These are phyloP conservation scores for Fistularia tabacaria DNA, from an alignment of 2,797 vertebrate species.

Conservation along the genomic window DNA sequence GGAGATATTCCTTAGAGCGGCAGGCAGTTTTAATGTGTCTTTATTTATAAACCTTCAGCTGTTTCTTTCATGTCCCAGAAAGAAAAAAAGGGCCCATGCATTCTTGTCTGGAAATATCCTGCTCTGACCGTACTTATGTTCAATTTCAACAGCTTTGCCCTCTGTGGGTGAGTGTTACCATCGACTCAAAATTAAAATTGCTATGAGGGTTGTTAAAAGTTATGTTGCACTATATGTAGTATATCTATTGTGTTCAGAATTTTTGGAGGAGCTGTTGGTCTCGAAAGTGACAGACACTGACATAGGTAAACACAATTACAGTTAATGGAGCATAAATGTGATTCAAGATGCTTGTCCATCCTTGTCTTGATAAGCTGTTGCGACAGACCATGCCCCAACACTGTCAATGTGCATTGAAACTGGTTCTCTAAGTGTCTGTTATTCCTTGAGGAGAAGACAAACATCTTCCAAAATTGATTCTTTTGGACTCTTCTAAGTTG, in stretches of 20 bases:
- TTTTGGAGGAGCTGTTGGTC: too few relatives aligned
- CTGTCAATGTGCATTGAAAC: too few relatives aligned
- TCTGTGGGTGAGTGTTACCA: conserved; percentile 25
- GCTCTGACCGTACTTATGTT: conserved; percentile 77
- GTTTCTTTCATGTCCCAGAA: conserved; percentile 75
- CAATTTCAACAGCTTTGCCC: conserved; percentile 63
- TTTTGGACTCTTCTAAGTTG: too few relatives aligned
- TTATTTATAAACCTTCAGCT: conserved; percentile 84
- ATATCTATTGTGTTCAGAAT: too few relatives aligned
- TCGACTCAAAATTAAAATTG: conserved; percentile 23
- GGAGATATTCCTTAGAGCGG: conserved; percentile 67
- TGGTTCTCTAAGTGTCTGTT: too few relatives aligned
- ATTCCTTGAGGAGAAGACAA: too few relatives aligned
- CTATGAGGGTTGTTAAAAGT: conserved; percentile 11
- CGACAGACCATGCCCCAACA: too few relatives aligned
- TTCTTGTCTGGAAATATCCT: conserved; percentile 80
- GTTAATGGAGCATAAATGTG: not conserved
- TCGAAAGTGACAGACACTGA: too few relatives aligned
- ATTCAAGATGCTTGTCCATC: too few relatives aligned
- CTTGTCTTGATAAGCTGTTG: too few relatives aligned
- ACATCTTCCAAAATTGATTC: too few relatives aligned
- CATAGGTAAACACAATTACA: not conserved
- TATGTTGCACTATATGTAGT: too few relatives aligned
- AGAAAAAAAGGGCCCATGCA: conserved; percentile 64
- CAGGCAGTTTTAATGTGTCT: conserved; percentile 71